Conservation (phyloP, 2,888 invertebrate species). For the Pammene aurita region DNA sequence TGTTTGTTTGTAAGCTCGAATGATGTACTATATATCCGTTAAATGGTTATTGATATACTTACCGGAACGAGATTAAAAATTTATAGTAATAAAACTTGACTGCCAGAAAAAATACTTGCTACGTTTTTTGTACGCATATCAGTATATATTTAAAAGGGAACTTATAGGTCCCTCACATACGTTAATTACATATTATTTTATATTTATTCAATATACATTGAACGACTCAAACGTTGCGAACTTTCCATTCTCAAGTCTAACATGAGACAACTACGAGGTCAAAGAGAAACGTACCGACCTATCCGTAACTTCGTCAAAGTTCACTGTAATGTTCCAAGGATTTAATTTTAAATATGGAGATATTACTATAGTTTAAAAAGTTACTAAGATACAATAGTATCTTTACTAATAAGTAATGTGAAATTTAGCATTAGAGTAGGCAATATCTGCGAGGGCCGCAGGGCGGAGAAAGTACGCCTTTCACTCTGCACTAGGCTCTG, state of each 20-base stretch:
- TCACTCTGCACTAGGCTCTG: conserved; percentile 68
- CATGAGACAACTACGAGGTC: background rate
- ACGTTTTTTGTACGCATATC: no score
- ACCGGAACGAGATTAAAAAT: no score
- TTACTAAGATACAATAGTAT: no score
- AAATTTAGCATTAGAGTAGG: conserved; percentile 72
- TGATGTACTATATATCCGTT: background rate
- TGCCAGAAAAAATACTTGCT: no score
- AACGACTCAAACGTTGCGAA: background rate
- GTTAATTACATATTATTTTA: no score
- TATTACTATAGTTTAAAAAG: no score
- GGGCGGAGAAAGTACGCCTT: conserved; percentile 81
- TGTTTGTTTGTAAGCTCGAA: conserved; percentile 6
- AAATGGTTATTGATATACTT: no score
- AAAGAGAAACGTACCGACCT: conserved; percentile 11
- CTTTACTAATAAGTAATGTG: conserved; percentile 56
- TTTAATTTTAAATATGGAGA: no score
- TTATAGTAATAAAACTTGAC: no score
- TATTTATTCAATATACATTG: no score
- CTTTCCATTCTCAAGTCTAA: conserved; percentile 3
- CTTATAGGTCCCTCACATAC: no score
- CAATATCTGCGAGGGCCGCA: conserved; percentile 71
- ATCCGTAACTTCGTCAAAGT: background rate
- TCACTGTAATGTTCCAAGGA: background rate
- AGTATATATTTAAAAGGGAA: no score